Conservation (phyloP, 2,797 vertebrate genomes). For the Synaphobranchus kaupii region DNA sequence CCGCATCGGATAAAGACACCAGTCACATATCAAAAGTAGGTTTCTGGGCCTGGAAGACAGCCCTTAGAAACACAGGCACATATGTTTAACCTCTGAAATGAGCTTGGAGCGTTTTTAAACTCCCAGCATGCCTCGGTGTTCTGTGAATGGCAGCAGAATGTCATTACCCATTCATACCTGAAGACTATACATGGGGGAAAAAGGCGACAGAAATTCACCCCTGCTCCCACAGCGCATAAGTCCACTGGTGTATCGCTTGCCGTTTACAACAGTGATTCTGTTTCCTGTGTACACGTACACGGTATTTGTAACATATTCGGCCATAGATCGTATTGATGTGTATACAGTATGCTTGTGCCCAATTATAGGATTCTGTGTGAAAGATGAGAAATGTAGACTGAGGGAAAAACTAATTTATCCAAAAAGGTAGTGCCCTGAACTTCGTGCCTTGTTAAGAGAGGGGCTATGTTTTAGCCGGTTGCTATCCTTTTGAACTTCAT, state of each 20-base stretch:
- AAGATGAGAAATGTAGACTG: constrained; percentile 4
- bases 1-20: constrained; percentile 46
- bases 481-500: constrained; percentile 50
- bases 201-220: too few species aligned
- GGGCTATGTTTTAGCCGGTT: constrained; percentile 55
- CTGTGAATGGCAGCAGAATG: constrained; percentile 10
- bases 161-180: neutral
- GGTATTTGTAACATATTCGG: neutral
- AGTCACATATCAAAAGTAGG: constrained; percentile 67
- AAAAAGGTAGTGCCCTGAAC: neutral
- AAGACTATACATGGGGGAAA: neutral
- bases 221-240: neutral
- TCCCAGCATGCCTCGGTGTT: constrained; percentile 1
- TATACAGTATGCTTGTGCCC: neutral
- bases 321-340: neutral
- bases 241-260: neutral
- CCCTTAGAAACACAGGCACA: constrained; percentile 47
- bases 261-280: neutral
- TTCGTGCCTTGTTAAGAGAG: constrained; percentile 11
- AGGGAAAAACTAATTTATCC: neutral
- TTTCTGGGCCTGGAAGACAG: constrained; percentile 70
- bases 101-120: constrained; percentile 50
- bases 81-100: constrained; percentile 68
- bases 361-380: neutral
- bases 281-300: neutral